Conservation (phyloP, 2,888 invertebrate species). For the Osedax fenrisi region DNA sequence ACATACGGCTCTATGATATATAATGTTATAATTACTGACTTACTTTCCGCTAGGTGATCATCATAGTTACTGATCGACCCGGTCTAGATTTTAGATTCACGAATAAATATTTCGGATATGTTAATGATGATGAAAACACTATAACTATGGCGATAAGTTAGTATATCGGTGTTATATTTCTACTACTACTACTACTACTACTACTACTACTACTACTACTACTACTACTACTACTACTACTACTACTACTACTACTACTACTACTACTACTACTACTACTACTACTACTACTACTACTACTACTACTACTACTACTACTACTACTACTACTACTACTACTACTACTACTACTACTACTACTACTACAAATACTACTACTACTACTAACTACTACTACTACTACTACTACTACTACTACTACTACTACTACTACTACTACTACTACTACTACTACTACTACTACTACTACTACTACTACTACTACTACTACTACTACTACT, state of each 20-base stretch:
- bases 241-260: slow-evolving; percentile 17
- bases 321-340: slow-evolving; percentile 17
- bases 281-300: slow-evolving; percentile 19
- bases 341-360: slow-evolving; percentile 14
- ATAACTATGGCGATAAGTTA: too few relatives aligned
- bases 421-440: slow-evolving; percentile 19
- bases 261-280: slow-evolving; percentile 17
- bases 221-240: slow-evolving; percentile 15
- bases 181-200: not conserved
- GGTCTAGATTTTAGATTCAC: too few relatives aligned
- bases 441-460: slow-evolving; percentile 13
- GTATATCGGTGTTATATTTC: too few relatives aligned
- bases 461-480: slow-evolving; percentile 15
- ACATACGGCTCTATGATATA: too few relatives aligned
- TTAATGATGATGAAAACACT: too few relatives aligned
- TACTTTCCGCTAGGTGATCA: too few relatives aligned
- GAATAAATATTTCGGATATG: too few relatives aligned
- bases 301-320: slow-evolving; percentile 17
- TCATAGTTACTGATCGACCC: too few relatives aligned
- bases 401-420: slow-evolving; percentile 11
- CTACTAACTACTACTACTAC: slow-evolving; percentile 15
- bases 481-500: slow-evolving; percentile 19
- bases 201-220: slow-evolving; percentile 10
- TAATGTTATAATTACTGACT: too few relatives aligned
- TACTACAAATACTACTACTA: too few relatives aligned